A percentile compares a stretch with the other conserved stretches of the same genome.
These are phyloP conservation scores for Crenuchus spilurus DNA, from an alignment of 2,797 vertebrate genomes.

Conservation along the genomic window DNA sequence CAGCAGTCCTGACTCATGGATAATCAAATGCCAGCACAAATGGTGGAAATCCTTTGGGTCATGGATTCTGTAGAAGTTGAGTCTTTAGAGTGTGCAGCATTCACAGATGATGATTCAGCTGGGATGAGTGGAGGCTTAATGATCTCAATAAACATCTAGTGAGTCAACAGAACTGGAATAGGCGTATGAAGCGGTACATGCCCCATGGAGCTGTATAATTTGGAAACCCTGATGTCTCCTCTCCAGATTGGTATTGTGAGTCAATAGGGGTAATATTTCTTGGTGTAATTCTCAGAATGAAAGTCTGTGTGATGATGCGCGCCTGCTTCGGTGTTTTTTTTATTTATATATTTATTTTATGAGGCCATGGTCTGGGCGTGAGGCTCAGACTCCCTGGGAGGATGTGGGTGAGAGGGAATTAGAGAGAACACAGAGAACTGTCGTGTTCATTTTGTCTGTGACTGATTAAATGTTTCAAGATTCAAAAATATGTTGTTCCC, in stretches of 20 bases:
- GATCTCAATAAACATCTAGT: constrained; percentile 57
- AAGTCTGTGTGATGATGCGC: constrained; percentile 28
- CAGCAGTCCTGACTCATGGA: constrained; percentile 40
- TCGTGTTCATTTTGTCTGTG: constrained; percentile 46
- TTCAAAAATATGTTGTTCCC: constrained; percentile 1
- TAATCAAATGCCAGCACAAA: constrained; percentile 33
- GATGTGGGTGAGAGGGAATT: constrained; percentile 12
- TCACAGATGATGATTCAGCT: constrained; percentile 72
- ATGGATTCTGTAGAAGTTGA: constrained; percentile 40
- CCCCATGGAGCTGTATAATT: neutral
- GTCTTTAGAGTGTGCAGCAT: constrained; percentile 53
- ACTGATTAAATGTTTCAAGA: constrained; percentile 44
- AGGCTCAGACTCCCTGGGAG: neutral
- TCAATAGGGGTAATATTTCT: neutral
- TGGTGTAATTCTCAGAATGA: neutral
- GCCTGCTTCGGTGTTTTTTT: constrained; percentile 18
- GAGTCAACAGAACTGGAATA: constrained; percentile 61
- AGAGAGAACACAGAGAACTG: constrained; percentile 24
- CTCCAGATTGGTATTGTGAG: constrained; percentile 6
- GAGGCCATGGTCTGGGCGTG: constrained; percentile 11
- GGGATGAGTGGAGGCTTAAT: constrained; percentile 61
- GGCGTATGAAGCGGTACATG: constrained; percentile 16
- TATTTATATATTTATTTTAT: no score
- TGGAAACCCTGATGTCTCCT: constrained; percentile 12
- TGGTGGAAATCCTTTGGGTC: constrained; percentile 38